Evolutionary conservation across 1,140 invertebrate species (phyloP).

Genomic region (Lethrus apterus): DNA sequence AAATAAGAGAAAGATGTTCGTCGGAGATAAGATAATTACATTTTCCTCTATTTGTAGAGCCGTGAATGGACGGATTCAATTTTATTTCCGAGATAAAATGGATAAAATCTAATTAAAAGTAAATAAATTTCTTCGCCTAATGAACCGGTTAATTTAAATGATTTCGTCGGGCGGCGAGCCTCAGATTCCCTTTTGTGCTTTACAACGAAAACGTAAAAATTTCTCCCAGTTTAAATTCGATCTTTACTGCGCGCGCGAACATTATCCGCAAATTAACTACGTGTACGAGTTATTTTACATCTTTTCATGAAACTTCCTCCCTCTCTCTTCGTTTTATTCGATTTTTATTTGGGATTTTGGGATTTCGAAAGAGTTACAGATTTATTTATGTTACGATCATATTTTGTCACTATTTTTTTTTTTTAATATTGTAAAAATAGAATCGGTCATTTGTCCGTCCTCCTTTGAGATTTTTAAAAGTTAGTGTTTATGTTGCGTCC

Average conservation of each 20-base stretch:
- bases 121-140: slow-evolving; percentile 15
- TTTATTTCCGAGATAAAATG: slow-evolving; percentile 12
- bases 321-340: too few relatives aligned
- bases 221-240: slow-evolving; percentile 6
- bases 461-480: too few relatives aligned
- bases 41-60: slow-evolving; percentile 8
- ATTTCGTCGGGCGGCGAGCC: slow-evolving; percentile 3
- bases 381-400: too few relatives aligned
- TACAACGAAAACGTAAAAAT: slow-evolving; percentile 6
- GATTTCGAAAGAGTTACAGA: too few relatives aligned
- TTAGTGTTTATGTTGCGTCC: too few relatives aligned
- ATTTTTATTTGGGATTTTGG: too few relatives aligned
- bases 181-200: slow-evolving; percentile 2
- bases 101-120: slow-evolving; percentile 17
- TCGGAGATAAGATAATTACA: slow-evolving; percentile 11
- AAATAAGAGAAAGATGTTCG: neutral
- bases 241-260: slow-evolving; percentile 3
- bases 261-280: slow-evolving; percentile 9
- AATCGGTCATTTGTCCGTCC: too few relatives aligned
- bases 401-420: too few relatives aligned
- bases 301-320: too few relatives aligned
- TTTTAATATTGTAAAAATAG: too few relatives aligned
- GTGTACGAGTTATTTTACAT: too few relatives aligned
- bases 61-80: slow-evolving; percentile 14
- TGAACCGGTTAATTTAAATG: slow-evolving; percentile 15